Evolutionary conservation across 1,140 invertebrate genomes (phyloP).

Genomic region (Ladona fulva): DNA sequence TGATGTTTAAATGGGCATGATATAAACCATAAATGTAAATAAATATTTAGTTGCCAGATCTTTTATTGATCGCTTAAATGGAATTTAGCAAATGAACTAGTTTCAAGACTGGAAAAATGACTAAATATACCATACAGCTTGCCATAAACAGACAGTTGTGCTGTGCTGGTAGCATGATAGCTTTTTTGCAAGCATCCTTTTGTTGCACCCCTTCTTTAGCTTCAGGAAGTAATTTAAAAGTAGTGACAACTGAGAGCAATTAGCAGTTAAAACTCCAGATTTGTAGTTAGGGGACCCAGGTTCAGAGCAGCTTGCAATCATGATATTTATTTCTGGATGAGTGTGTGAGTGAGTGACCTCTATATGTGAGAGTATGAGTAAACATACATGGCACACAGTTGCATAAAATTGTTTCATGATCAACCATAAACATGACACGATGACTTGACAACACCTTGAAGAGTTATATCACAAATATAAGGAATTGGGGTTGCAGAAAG

Average conservation of each 20-base stretch:
- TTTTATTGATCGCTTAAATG: constrained; percentile 8
- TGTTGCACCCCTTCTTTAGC: constrained; percentile 13
- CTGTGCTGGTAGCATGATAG: constrained; percentile 11
- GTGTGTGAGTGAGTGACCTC: background rate
- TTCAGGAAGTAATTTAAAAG: constrained; percentile 6
- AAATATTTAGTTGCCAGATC: constrained; percentile 8
- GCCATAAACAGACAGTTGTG: background rate
- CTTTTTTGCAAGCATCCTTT: constrained; percentile 15
- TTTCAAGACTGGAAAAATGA: constrained; percentile 10
- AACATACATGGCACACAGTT: constrained; percentile 4
- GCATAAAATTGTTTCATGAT: background rate
- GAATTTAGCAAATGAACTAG: background rate
- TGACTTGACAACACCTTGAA: constrained; percentile 7
- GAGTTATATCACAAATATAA: background rate
- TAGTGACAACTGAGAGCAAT: background rate
- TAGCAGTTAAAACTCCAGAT: constrained; percentile 14
- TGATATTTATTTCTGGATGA: background rate
- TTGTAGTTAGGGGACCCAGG: constrained; percentile 10
- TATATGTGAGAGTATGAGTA: constrained; percentile 1
- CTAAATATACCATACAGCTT: constrained; percentile 5
- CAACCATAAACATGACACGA: background rate
- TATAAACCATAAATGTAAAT: constrained; percentile 6
- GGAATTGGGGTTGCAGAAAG: background rate
- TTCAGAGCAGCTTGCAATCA: constrained; percentile 11
- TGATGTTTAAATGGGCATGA: background rate